Evolutionary conservation across 2,113 vertebrate genomes (phyloP), one percentile per base, ranked within the genome.

Genomic region (Aptenodytes forsteri): DNA sequence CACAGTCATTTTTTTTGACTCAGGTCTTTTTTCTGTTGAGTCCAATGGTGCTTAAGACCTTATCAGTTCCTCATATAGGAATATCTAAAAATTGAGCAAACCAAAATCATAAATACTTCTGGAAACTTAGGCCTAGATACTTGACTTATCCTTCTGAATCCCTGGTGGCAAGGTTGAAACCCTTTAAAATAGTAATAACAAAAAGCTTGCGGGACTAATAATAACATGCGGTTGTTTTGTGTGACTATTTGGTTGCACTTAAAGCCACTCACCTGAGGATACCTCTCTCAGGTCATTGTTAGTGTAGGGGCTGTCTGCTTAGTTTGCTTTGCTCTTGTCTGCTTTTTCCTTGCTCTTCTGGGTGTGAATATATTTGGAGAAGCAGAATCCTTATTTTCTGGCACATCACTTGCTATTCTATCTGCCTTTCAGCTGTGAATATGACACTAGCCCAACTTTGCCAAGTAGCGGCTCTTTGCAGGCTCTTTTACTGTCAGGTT

Each of bases 41-140:
- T 55, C 8, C 20, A 40, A 5, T 21, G 23, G 12, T 30, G 6
- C 56, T 79, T 46, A 58, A 78, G 47, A 44, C 11, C 26, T 69
- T 62, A 40, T 19, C 7, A 61, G 7, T 7, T 67, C 12, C 25
- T 55, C 10, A 15, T 3, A 79, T 3, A 55, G 10, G 13, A 75
- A 38, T 47, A 85, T 25, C 40, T 78, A 58, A 88, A 90, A 58
- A 46, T 1, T 15, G 18, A 2, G 0, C 7, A 46, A 78, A 81
- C 30, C 15, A 23, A 49, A 89, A 54, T 55, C 59, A 78, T 42
- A 89, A 93, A 91, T 42, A 42, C 56, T 91, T 93, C n/a, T 38
- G 42, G 27, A 89, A 94, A 62, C 8, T 36, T 52, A 30, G 6
- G 9, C 42, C 29, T 50, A 34, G 29, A 54, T 73, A 42, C 5